These are phyloP conservation scores for Noctua fimbriata DNA, from an alignment of 2,888 invertebrate species.

Conservation along the genomic window DNA sequence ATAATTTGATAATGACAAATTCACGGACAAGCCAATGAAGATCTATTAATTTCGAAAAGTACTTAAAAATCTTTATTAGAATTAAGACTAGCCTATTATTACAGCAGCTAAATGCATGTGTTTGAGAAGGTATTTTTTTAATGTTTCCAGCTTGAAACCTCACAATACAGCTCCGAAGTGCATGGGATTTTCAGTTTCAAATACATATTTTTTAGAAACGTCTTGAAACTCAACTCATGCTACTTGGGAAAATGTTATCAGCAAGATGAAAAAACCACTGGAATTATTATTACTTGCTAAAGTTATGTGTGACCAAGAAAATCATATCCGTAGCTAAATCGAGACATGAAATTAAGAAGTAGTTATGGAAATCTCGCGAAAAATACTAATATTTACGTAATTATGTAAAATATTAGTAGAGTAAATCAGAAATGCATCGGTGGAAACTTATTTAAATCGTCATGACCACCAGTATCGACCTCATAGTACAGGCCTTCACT, in stretches of 20 bases:
- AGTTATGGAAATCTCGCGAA: neutral
- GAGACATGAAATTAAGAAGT: conserved; percentile 14
- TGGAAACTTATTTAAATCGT: neutral
- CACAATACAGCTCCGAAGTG: neutral
- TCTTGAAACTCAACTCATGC: neutral
- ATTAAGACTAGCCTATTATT: neutral
- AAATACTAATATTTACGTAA: neutral
- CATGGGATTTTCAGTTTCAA: neutral
- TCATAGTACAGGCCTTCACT: conserved; percentile 14
- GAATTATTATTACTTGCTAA: neutral
- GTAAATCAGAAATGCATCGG: neutral
- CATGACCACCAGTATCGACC: neutral
- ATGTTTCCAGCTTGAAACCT: neutral
- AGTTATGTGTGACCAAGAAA: neutral
- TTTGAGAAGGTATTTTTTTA: neutral
- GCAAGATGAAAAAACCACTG: conserved; percentile 15
- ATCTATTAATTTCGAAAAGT: neutral
- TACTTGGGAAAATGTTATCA: conserved; percentile 7
- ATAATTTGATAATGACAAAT: neutral
- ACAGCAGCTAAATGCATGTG: neutral
- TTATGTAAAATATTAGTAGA: neutral
- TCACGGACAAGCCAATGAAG: neutral
- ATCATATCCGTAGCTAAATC: conserved; percentile 8
- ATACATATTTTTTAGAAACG: neutral
- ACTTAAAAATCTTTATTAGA: neutral